Base-by-base conservation (phyloP, 2,797 vertebrate species). In the Catharus ustulatus region DNA sequence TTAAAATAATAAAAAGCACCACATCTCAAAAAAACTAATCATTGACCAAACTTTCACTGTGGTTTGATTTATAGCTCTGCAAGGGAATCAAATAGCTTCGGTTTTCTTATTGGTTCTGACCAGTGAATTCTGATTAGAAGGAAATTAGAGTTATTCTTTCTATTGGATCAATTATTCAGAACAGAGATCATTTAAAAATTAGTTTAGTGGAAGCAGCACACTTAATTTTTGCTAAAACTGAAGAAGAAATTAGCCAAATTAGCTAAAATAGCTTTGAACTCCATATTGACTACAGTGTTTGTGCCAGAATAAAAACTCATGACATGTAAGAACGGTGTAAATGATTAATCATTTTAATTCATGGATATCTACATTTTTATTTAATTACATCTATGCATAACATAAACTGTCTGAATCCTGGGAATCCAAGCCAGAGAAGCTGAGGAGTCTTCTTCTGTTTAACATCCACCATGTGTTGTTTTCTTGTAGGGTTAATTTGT, bases 391-490 rank as follows among this genome's bases (percentile, higher is more conserved):
- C 52, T 84, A 91, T 82, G 89, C 79, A 95, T 88, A 93, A 62
- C 61, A 74, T 93, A 93, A 96, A 95, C 91, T 90, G 92, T 94
- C 87, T 96, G 94, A 95, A 84, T 92, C 83, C 54, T 45, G 76
- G 91, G 93, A 96, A 96, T 89, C 73, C 72, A 91, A 97, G 93
- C 92, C 94, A 90, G 91, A 88, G 91, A 96, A 77, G 83, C 92
- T 91, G 84, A 84, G 81, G 91, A 95, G 92, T 85, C 88, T 89
- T 96, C 73, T 92, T 93, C 49, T 96, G 73, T 96, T 95, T 95
- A 97, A 96, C 94, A 96, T 94, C 82, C 67, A 61, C 94, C 96
- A 97, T 97, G 94, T 97, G 95, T 95, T 96, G 95, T 95, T 94
- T 93, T 96, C 94, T 84, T 89, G 63, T 94, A 93, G 89, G 94